These are phyloP conservation scores for Ophion ventricosus DNA, from an alignment of 2,888 invertebrate genomes.

Conservation along the genomic window DNA sequence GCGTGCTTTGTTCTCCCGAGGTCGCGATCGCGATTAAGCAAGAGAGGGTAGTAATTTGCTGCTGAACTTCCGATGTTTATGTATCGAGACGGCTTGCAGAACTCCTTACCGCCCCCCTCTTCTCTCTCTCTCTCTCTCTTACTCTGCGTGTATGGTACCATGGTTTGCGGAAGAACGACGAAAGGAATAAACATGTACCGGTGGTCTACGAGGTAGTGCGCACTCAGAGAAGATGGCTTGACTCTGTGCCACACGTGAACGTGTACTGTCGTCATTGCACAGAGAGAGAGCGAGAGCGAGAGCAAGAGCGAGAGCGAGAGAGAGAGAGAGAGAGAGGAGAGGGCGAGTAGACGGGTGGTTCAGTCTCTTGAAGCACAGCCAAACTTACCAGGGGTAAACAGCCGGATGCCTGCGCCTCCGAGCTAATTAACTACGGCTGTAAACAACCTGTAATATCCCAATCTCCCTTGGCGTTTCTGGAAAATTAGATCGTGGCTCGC, in stretches of 20 bases:
- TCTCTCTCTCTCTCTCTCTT: background rate
- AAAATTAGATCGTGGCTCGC: constrained; percentile 62
- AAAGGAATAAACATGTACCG: constrained; percentile 29
- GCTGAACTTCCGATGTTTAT: constrained; percentile 65
- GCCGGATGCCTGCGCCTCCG: constrained; percentile 62
- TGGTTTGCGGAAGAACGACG: constrained; percentile 35
- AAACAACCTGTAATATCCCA: constrained; percentile 73
- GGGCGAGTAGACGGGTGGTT: background rate
- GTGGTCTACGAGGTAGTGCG: background rate
- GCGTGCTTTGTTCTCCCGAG: constrained; percentile 13
- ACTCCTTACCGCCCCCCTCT: background rate
- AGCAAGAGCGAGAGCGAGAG: no score
- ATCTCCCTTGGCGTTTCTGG: constrained; percentile 60
- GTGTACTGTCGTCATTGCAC: background rate
- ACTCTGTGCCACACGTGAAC: constrained; percentile 22
- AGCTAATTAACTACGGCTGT: constrained; percentile 73
- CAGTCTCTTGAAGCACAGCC: constrained; percentile 42
- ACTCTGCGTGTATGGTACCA: background rate
- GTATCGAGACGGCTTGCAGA: constrained; percentile 49
- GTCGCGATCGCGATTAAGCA: constrained; percentile 51
- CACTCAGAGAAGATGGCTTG: constrained; percentile 11
- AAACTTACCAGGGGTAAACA: constrained; percentile 66
- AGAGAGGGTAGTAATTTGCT: constrained; percentile 56
- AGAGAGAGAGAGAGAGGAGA: background rate
- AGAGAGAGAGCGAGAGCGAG: constrained; percentile 26